Conservation (phyloP, 2,797 vertebrate genomes). For the Morelia viridis region DNA sequence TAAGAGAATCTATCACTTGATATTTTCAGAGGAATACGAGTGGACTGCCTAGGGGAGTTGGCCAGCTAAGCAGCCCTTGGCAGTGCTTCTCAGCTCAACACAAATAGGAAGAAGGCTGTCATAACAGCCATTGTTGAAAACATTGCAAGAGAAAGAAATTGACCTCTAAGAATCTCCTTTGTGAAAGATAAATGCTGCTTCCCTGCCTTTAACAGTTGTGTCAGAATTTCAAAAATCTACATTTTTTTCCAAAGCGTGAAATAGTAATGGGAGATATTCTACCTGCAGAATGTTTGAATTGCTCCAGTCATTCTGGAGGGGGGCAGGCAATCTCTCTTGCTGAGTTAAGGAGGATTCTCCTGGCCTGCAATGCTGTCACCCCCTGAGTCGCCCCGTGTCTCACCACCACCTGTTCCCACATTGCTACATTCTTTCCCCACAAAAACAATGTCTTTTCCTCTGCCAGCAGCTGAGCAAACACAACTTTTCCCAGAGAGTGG, state of each 20-base stretch:
- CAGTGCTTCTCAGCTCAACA: background rate
- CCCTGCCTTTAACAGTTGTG: background rate
- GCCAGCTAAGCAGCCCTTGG: background rate
- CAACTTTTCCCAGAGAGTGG: slow-evolving; percentile 7
- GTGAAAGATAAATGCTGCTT: background rate
- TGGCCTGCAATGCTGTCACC: background rate
- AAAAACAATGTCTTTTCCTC: background rate
- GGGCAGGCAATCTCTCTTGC: background rate
- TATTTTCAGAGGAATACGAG: background rate
- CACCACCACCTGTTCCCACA: background rate
- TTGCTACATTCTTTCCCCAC: background rate
- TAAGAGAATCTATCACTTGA: background rate
- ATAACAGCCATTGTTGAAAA: background rate
- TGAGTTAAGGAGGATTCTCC: background rate
- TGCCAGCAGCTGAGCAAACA: slow-evolving; percentile 32
- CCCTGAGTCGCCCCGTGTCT: background rate
- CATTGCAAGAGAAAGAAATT: background rate
- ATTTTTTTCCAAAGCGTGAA: background rate
- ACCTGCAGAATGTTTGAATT: background rate
- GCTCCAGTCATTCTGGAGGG: background rate
- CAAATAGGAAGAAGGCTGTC: background rate
- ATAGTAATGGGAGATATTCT: background rate
- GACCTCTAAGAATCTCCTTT: background rate
- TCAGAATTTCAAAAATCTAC: background rate
- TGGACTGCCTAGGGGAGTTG: background rate